Base-by-base conservation (phyloP, 2,888 invertebrate genomes). In the Ceramica pisi region DNA sequence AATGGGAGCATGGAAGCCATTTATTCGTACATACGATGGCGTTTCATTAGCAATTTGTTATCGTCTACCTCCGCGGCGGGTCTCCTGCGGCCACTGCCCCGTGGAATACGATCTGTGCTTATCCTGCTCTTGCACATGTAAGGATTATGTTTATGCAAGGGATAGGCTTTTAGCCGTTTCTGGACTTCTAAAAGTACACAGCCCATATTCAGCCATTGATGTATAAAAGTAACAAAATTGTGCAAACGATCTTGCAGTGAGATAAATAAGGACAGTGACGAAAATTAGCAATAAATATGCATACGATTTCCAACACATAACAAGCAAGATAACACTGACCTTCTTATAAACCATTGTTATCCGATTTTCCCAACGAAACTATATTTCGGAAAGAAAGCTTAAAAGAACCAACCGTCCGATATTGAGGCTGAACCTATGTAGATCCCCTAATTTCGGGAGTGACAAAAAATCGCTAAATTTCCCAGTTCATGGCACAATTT, bases 1-100 rank as follows among this genome's bases (percentile, higher is more conserved):
- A 70, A 73, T 83, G 67, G 67, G 62, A 81, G 55, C 59, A 84
- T 85, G 67, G 72, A 79, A 83, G 71, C 75, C 69, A 84, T 84
- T 86, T 85, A 71, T 83, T 78, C 70, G 73, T 75, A 71, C 67
- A 66, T 78, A 69, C 61, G 71, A 79, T 84, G 84, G 71, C 76
- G 72, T 84, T 84, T 84, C 84, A 84, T 84, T 84, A 84, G 82
- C 84, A 81, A 76, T 84, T 83, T 84, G 84, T 85, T 83, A 76
- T 74, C 62, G 81, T 81, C 70, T 84, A 78, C 75, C 84, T 85
- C 75, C 51, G 73, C 55, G 35, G 55, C 41, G 23, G 57, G 65
- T 80, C 72, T 82, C 66, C 53, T 63, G 79, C 56, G 80, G 51
- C 67, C n/a, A 31, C 44, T 48, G 74, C 31, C 66, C 67, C 16